Evolutionary conservation across 53 echinoderm and acorn worm genomes (phyloP).

Genomic region (Arbacia lixula): DNA sequence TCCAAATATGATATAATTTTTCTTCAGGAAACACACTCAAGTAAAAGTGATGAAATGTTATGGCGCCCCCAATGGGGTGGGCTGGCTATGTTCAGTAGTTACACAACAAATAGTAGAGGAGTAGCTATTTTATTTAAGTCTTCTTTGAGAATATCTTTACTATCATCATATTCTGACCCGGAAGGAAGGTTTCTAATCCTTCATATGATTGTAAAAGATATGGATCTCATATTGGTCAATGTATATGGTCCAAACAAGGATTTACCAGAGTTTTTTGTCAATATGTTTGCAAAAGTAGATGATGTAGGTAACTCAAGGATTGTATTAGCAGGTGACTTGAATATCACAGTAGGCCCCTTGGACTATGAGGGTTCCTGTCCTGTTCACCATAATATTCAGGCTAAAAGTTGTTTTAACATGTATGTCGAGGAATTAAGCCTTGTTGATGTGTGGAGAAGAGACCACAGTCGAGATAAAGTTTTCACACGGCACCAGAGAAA

Average conservation of each 20-base stretch:
- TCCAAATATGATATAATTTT: too few species aligned
- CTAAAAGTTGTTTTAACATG: neutral
- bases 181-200: too few species aligned
- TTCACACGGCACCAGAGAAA: slow-evolving; percentile 42
- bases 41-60: too few species aligned
- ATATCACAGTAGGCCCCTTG: slow-evolving; percentile 3
- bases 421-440: slow-evolving; percentile 37
- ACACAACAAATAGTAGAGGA: too few species aligned
- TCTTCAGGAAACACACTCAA: too few species aligned
- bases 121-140: too few species aligned
- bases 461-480: neutral
- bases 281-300: neutral
- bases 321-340: neutral
- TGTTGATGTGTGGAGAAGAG: slow-evolving; percentile 39
- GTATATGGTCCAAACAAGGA: slow-evolving; percentile 18
- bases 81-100: too few species aligned
- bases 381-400: neutral
- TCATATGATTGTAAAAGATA: neutral
- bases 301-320: neutral
- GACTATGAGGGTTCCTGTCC: neutral
- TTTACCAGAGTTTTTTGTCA: neutral
- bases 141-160: too few species aligned
- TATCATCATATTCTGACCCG: too few species aligned
- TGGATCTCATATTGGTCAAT: neutral
- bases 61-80: too few species aligned